Percentiles rank a stretch among this genome's conserved stretches.
Evolutionary conservation across 2,888 invertebrate species (phyloP).

Genomic region (Thumatha senex): DNA sequence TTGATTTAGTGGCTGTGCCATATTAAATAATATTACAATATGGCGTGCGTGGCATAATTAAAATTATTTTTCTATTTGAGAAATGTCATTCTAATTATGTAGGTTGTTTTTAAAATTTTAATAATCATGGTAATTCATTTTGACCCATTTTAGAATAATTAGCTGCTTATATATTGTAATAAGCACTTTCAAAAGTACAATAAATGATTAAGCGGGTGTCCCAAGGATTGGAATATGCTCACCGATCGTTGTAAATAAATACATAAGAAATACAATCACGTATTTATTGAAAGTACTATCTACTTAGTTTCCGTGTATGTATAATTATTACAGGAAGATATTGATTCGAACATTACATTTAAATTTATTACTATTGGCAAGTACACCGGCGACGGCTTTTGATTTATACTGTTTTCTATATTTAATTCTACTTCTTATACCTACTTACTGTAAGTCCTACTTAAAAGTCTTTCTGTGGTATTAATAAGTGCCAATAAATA

Average conservation of each 20-base stretch:
- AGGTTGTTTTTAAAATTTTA: too few relatives aligned
- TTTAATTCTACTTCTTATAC: conserved; percentile 26
- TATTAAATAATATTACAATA: too few relatives aligned
- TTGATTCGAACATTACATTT: conserved; percentile 30
- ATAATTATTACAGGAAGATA: conserved; percentile 1
- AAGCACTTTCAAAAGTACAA: too few relatives aligned
- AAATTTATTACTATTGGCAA: conserved; percentile 22
- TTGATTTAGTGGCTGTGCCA: too few relatives aligned
- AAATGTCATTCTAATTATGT: too few relatives aligned
- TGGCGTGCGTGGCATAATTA: too few relatives aligned
- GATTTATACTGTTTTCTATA: conserved; percentile 11
- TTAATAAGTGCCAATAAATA: conserved; percentile 40
- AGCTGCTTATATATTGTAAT: too few relatives aligned
- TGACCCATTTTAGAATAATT: too few relatives aligned
- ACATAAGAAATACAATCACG: not conserved
- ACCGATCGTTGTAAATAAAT: conserved; percentile 1
- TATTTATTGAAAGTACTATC: not conserved
- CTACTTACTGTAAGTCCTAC: conserved; percentile 8
- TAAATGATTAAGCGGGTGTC: too few relatives aligned
- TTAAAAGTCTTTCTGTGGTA: conserved; percentile 29
- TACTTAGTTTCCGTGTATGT: not conserved
- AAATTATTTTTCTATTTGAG: too few relatives aligned
- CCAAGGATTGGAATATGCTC: not conserved
- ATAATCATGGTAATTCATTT: too few relatives aligned
- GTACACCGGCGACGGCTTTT: conserved; percentile 28